Conservation (phyloP, 2,113 vertebrate species). For the Chaetorhynchus papuensis region DNA sequence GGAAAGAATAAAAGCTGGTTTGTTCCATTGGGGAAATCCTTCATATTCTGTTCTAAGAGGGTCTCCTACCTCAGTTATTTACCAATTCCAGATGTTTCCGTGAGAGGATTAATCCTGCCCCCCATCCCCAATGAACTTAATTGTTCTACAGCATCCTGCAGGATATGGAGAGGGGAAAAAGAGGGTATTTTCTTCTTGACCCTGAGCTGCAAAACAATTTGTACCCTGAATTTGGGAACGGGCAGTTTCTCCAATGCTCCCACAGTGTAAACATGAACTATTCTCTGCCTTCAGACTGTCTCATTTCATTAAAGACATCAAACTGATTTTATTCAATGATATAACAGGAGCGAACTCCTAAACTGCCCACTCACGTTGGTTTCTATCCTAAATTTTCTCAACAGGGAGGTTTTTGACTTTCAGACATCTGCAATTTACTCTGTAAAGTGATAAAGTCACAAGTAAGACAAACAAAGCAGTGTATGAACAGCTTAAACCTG, state of each 20-base stretch:
- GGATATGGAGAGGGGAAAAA: slow-evolving; percentile 14
- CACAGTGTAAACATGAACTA: background rate
- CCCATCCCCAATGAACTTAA: background rate
- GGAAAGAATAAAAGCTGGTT: slow-evolving; percentile 15
- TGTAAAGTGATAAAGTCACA: background rate
- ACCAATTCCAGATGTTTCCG: slow-evolving; percentile 49
- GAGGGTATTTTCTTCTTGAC: background rate
- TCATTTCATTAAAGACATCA: background rate
- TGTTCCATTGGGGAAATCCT: slow-evolving; percentile 33
- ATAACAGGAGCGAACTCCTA: background rate
- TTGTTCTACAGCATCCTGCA: slow-evolving; percentile 21
- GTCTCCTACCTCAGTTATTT: slow-evolving; percentile 19
- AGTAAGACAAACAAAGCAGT: background rate
- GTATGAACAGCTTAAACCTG: background rate
- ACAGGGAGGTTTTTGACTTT: background rate
- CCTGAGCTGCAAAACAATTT: slow-evolving; percentile 1
- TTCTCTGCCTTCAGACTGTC: background rate
- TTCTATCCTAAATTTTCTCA: background rate
- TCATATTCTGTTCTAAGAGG: background rate
- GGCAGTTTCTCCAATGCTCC: background rate
- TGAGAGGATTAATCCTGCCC: background rate
- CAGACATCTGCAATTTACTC: background rate
- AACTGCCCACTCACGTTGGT: background rate
- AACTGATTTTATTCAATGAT: background rate
- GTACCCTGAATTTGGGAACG: slow-evolving; percentile 8